Evolutionary conservation across 2,797 vertebrate genomes (phyloP), one percentile per base, ranked within the genome.

Genomic region (Sandelia bainsii): DNA sequence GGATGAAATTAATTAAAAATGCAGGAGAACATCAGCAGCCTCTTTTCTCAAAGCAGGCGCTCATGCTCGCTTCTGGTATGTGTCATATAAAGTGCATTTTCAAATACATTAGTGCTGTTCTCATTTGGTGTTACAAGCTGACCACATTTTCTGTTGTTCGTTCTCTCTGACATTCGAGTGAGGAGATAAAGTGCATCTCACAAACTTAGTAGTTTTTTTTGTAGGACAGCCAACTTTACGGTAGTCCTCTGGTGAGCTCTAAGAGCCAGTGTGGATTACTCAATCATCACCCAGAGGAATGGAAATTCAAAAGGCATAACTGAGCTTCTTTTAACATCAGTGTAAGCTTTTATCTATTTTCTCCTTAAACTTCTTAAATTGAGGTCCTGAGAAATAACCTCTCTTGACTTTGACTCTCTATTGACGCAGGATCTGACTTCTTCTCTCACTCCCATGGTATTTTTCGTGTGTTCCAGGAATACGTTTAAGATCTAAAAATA

Each of bases 1-100:
- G 78, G 65, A 86, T 79, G 69, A 88, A 85, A 86, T 90, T 79
- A 89, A 92, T 91, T 81, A 87, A 88, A 92, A 87, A 90, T 92
- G 80, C 82, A 91, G 51, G 59, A 87, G 86, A 86, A 90, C 87
- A 91, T 84, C 83, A 74, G 83, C 80, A 80, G 44, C 65, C 75
- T 86, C 79, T 80, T 76, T 76, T 58, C 77, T 70, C 65, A 77
- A 87, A 81, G 86, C 81, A 62, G 79, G 53, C 73, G 2, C 80
- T 81, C 86, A 80, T 71, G 53, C 80, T 84, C 72, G 80, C 75
- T 79, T 77, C 79, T 77, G 76, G 74, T 65, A 42, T 12, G 72
- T 82, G 83, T 75, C 82, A 73, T 8, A 34, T 59, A 70, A 86
- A 85, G 83, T 78, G 69, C 73, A 66, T 82, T 87, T 80, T 83